These are phyloP conservation scores for Hypselothyrea guttata DNA, from an alignment of 2,888 invertebrate genomes.

Conservation along the genomic window DNA sequence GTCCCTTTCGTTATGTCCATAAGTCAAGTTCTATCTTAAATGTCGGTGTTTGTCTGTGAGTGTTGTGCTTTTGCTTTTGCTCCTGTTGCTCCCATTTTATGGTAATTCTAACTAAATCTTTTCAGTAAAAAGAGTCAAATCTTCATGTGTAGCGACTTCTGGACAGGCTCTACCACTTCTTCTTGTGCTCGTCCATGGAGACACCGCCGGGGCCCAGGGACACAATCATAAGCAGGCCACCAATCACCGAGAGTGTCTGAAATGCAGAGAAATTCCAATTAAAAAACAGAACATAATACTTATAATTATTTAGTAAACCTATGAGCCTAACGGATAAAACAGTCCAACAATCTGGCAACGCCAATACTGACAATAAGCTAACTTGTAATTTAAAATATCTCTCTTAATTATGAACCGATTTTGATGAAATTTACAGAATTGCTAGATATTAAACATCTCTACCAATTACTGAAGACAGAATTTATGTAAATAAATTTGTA, in stretches of 20 bases:
- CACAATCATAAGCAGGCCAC: conserved; percentile 98
- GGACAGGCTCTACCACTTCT: conserved; percentile 86
- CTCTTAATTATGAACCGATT: too few species aligned
- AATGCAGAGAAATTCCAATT: conserved; percentile 80
- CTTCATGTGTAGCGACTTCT: conserved; percentile 31
- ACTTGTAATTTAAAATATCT: too few species aligned
- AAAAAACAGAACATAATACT: neutral
- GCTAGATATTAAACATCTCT: too few species aligned
- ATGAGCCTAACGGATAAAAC: too few species aligned
- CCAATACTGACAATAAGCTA: too few species aligned
- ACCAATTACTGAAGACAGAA: too few species aligned
- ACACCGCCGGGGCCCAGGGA: conserved; percentile 99
- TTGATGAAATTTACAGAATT: too few species aligned
- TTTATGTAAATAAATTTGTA: too few species aligned
- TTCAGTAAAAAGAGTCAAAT: conserved; percentile 62
- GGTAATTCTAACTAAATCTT: conserved; percentile 74
- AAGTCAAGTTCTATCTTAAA: conserved; percentile 56
- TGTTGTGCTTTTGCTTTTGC: conserved; percentile 51
- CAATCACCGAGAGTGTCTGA: conserved; percentile 98
- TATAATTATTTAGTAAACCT: too few species aligned
- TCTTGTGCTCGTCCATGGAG: conserved; percentile 99
- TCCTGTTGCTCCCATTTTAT: conserved; percentile 74
- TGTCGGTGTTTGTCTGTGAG: conserved; percentile 31
- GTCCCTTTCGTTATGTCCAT: conserved; percentile 63
- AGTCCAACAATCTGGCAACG: too few species aligned